Conservation (phyloP, 2,888 invertebrate genomes). For the Trilocha varians region DNA sequence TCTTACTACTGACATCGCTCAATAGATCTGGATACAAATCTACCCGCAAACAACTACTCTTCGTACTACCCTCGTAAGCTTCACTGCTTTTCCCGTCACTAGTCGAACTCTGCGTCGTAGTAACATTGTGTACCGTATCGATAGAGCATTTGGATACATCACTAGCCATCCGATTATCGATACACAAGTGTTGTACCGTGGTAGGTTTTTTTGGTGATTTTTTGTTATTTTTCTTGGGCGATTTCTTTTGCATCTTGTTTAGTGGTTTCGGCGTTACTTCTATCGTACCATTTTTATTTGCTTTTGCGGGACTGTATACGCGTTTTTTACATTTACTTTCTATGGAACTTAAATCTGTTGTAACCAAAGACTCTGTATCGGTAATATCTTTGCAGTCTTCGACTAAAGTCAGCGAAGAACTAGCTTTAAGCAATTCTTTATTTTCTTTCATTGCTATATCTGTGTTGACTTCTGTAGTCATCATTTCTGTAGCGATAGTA, state of each 20-base stretch:
- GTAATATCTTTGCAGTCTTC: slow-evolving; percentile 25
- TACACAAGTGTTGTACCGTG: too few species aligned
- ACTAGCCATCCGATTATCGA: too few species aligned
- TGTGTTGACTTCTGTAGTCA: slow-evolving; percentile 42
- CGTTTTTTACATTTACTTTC: slow-evolving; percentile 28
- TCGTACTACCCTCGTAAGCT: neutral
- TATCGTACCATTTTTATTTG: slow-evolving; percentile 10
- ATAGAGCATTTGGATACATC: too few species aligned
- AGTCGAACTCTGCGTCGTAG: too few species aligned
- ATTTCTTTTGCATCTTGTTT: slow-evolving; percentile 41
- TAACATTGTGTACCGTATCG: slow-evolving; percentile 9
- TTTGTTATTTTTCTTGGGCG: slow-evolving; percentile 19
- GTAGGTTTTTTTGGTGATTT: too few species aligned
- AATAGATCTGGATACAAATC: slow-evolving; percentile 25
- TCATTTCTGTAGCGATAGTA: slow-evolving; percentile 17
- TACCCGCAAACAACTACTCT: slow-evolving; percentile 5
- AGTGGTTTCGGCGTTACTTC: slow-evolving; percentile 48
- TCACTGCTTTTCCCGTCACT: slow-evolving; percentile 1
- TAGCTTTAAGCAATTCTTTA: slow-evolving; percentile 35
- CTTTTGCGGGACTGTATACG: slow-evolving; percentile 28
- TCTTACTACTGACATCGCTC: slow-evolving; percentile 17
- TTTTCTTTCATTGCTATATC: slow-evolving; percentile 49
- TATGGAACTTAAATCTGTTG: slow-evolving; percentile 18
- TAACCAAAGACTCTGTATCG: slow-evolving; percentile 19
- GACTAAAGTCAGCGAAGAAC: slow-evolving; percentile 48